Conservation (phyloP, 1,140 invertebrate species). For the Carposina sasakii region DNA sequence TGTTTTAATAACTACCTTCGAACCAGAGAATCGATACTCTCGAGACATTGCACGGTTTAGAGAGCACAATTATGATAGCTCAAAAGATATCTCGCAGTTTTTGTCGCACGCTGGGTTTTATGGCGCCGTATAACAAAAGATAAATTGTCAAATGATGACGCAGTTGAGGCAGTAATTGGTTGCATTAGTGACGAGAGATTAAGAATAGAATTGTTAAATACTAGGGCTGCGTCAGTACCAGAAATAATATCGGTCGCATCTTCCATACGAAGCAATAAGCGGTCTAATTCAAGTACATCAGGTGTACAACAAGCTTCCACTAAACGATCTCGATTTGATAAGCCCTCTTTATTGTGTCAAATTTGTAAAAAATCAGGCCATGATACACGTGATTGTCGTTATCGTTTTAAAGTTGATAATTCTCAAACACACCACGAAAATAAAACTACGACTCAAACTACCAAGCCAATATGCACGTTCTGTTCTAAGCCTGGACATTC, state of each 20-base stretch:
- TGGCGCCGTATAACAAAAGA: slow-evolving; percentile 24
- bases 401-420: no score
- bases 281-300: slow-evolving; percentile 1
- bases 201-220: slow-evolving; percentile 27
- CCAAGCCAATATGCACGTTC: slow-evolving; percentile 8
- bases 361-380: slow-evolving; percentile 17
- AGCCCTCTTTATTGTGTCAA: background rate
- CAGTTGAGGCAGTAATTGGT: slow-evolving; percentile 27
- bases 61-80: slow-evolving; percentile 17
- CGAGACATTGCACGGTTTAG: slow-evolving; percentile 14
- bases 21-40: slow-evolving; percentile 26
- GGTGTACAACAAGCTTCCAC: slow-evolving; percentile 16
- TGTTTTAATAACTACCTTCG: slow-evolving; percentile 26
- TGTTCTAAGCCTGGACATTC: slow-evolving; percentile 16
- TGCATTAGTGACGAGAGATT: slow-evolving; percentile 18
- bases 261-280: slow-evolving; percentile 19
- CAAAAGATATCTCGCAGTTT: slow-evolving; percentile 18
- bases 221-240: slow-evolving; percentile 21
- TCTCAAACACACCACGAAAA: no score
- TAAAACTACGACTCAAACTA: no score
- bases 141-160: slow-evolving; percentile 16
- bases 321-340: no score
- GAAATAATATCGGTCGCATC: slow-evolving; percentile 30
- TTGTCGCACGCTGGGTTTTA: slow-evolving; percentile 22
- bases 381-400: background rate